These are phyloP conservation scores for Andrena bicolor DNA, from an alignment of 2,888 invertebrate species.

Conservation along the genomic window DNA sequence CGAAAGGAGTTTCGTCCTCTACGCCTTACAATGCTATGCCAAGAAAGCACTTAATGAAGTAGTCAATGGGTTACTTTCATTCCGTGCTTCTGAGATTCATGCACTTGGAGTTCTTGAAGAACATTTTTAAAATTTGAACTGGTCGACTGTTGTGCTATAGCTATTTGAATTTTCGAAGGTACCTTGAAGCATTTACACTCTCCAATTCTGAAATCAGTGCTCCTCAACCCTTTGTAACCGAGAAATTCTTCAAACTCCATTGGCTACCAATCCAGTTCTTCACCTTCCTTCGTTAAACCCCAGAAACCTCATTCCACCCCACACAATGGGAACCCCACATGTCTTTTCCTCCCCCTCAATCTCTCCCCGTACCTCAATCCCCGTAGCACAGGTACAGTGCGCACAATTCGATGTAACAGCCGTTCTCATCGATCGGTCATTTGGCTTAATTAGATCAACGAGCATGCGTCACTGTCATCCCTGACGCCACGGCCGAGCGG, in stretches of 20 bases:
- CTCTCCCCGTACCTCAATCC: background rate
- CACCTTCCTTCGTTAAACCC: too few relatives aligned
- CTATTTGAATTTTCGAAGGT: background rate
- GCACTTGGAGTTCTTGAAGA: too few relatives aligned
- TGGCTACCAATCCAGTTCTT: too few relatives aligned
- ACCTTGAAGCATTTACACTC: background rate
- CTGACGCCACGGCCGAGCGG: background rate
- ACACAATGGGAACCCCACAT: too few relatives aligned
- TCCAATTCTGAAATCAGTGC: too few relatives aligned
- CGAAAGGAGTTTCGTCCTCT: background rate
- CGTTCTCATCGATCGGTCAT: slow-evolving; percentile 33
- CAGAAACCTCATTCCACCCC: too few relatives aligned
- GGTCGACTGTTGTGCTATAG: background rate
- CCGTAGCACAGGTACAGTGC: background rate
- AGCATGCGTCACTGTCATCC: slow-evolving; percentile 39
- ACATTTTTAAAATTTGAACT: too few relatives aligned
- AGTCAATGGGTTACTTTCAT: background rate
- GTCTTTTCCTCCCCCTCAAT: too few relatives aligned
- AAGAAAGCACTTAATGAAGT: background rate
- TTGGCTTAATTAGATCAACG: slow-evolving; percentile 48
- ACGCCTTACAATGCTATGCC: background rate
- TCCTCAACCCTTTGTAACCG: too few relatives aligned
- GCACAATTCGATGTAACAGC: slow-evolving; percentile 39
- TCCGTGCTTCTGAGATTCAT: background rate
- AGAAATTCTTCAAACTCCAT: too few relatives aligned